phyloP scores from a whole-genome alignment of 2,113 vertebrate species.

The Tenebrosternarchus preto region DNA sequence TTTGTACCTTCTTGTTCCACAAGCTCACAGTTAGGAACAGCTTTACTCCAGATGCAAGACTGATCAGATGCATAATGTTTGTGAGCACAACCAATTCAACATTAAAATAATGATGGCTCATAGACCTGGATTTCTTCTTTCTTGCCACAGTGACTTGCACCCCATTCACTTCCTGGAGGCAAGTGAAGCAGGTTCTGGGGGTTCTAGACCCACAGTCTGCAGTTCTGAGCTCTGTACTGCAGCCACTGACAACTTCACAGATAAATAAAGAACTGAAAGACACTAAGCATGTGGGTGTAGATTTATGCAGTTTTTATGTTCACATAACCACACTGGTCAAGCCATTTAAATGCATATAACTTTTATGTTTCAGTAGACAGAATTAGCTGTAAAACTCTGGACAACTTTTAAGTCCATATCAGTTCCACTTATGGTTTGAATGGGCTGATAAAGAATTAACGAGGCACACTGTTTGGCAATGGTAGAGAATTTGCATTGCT shows the following conservation, averaged over 20 bases:
- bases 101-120: background rate
- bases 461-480: background rate
- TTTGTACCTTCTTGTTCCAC: background rate
- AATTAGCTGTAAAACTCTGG: background rate
- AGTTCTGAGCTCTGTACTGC: background rate
- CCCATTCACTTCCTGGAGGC: background rate
- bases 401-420: conserved; percentile 3
- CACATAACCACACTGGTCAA: conserved; percentile 29
- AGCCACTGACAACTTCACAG: conserved; percentile 20
- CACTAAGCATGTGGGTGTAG: conserved; percentile 22
- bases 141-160: background rate
- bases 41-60: background rate
- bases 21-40: background rate
- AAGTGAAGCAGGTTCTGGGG: background rate
- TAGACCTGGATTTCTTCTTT: no score
- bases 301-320: conserved; percentile 39
- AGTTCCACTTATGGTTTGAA: background rate
- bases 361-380: background rate
- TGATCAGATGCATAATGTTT: background rate
- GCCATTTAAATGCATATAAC: conserved; percentile 19
- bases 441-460: background rate
- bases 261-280: conserved; percentile 42
- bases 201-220: background rate
- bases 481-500: conserved; percentile 5
- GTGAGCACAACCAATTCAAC: background rate